phyloP scores from a whole-genome alignment of 2,797 vertebrate species.

The Mus spretus region DNA sequence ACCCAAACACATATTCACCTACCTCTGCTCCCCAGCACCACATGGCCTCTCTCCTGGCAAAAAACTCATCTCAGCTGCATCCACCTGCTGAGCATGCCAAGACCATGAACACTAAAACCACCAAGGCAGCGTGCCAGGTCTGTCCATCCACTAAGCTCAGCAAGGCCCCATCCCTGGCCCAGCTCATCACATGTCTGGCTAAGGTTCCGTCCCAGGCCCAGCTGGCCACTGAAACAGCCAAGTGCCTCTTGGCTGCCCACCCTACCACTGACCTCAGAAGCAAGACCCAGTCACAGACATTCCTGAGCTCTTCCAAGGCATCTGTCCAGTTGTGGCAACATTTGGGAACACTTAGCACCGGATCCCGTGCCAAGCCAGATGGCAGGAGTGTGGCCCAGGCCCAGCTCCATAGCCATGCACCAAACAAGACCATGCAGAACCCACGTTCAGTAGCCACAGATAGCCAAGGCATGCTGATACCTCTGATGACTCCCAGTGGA shows the following conservation, averaged over 20 bases:
- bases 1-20: not conserved
- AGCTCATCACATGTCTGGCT: not conserved
- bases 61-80: not conserved
- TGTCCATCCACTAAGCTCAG: not conserved
- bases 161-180: not conserved
- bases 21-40: not conserved
- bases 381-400: not conserved
- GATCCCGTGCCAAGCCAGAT: not conserved
- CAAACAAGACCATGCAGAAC: not conserved
- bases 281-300: slow-evolving; percentile 48
- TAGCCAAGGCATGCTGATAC: slow-evolving; percentile 8
- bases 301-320: not conserved
- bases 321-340: slow-evolving; percentile 12
- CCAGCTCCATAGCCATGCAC: not conserved
- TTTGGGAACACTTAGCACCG: rapidly evolving
- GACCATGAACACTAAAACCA: not conserved
- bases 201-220: not conserved
- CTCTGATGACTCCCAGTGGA: not conserved
- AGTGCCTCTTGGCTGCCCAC: not conserved
- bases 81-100: not conserved
- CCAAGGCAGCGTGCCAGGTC: not conserved
- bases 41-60: not conserved
- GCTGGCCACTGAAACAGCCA: not conserved
- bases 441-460: not conserved
- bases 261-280: not conserved